These are phyloP conservation scores for Lasioglossum figueresi DNA, from an alignment of 2,888 invertebrate genomes.

Conservation along the genomic window DNA sequence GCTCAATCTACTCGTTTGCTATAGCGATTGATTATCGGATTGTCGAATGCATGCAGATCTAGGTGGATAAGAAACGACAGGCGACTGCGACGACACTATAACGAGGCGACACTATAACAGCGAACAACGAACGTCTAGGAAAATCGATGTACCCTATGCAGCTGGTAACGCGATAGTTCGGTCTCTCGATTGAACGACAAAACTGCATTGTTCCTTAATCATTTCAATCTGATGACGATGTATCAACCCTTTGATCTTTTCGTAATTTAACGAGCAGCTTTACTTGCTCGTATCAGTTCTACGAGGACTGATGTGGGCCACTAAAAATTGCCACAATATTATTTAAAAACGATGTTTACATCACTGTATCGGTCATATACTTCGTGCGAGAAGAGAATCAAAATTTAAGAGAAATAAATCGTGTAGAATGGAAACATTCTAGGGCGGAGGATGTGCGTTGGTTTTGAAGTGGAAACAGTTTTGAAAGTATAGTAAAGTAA, in stretches of 20 bases:
- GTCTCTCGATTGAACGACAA: not conserved
- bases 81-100: slow-evolving; percentile 43
- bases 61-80: not conserved
- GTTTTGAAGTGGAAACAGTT: not conserved
- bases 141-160: slow-evolving; percentile 52
- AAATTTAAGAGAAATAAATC: too few relatives aligned
- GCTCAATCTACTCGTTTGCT: not conserved
- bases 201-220: not conserved
- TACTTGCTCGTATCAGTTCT: not conserved
- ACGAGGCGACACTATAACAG: slow-evolving; percentile 64
- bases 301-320: not conserved
- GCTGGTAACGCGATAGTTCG: not conserved
- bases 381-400: too few relatives aligned
- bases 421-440: too few relatives aligned
- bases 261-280: not conserved
- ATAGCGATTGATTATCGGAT: not conserved
- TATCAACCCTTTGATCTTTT: not conserved
- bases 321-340: not conserved
- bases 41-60: not conserved
- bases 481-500: not conserved
- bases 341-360: not conserved
- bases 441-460: too few relatives aligned
- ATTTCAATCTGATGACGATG: not conserved
- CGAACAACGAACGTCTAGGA: slow-evolving; percentile 76
- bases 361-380: not conserved